phyloP scores from a whole-genome alignment of 2,113 vertebrate species.

The Tricholaema leucomelas region DNA sequence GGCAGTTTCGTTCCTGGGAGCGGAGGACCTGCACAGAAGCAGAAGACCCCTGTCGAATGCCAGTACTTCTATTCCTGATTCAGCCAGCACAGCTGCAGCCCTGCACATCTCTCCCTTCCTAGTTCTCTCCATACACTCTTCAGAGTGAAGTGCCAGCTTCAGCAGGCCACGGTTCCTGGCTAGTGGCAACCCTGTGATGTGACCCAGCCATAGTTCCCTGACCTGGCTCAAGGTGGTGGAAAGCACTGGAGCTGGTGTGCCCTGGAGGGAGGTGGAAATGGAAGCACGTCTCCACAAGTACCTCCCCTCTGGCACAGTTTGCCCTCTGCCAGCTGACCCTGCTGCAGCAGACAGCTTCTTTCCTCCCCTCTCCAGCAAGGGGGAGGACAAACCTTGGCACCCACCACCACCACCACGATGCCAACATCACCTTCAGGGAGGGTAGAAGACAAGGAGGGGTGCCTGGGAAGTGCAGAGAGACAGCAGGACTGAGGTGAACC shows the following conservation, averaged over 20 bases:
- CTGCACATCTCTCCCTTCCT: neutral
- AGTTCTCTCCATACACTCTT: neutral
- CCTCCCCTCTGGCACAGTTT: neutral
- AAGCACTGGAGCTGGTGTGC: neutral
- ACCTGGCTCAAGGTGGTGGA: neutral
- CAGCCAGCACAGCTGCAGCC: neutral
- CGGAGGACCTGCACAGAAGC: neutral
- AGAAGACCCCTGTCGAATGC: neutral
- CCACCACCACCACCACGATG: accelerated
- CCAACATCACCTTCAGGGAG: neutral
- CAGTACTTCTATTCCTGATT: neutral
- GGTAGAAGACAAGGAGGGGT: neutral
- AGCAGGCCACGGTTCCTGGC: neutral
- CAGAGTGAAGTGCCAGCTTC: neutral
- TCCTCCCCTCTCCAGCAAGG: accelerated
- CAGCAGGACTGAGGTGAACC: neutral
- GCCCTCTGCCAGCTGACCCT: neutral
- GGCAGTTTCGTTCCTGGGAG: neutral
- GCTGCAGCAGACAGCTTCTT: neutral
- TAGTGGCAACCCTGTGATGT: neutral
- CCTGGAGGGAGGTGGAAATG: neutral
- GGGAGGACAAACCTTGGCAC: neutral
- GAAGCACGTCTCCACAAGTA: neutral
- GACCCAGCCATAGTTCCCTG: neutral
- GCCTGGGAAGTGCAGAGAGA: neutral